Evolutionary conservation across 2,113 vertebrate species (phyloP), one percentile per base, ranked within the genome.

Genomic region (Poicephalus meyeri): DNA sequence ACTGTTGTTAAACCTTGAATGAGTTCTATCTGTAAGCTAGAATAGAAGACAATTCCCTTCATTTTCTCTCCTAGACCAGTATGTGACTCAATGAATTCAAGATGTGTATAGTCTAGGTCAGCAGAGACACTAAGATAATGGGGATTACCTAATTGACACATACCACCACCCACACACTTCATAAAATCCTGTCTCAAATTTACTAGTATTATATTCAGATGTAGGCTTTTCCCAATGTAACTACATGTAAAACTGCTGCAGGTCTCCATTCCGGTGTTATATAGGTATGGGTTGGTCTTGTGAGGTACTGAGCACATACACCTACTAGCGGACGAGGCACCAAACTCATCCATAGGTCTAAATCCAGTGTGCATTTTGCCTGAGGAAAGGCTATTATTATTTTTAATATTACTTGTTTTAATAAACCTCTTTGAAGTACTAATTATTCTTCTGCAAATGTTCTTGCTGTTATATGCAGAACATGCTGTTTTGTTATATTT

Each of bases 131-230:
- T 60, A 24, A 49, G 50, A 93, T 88, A 94, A 91, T 90, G 72
- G 58, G 82, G 93, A 77, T 96, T 83, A 94, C 63, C 76, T 93
- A 94, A 93, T 14, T 94, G 89, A 88, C 85, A 86, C 79, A 90
- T 80, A 78, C 71, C 71, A 88, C 71, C 74, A 69, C 89, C 77
- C 86, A 76, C 71, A 70, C 69, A 82, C 87, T 89, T 86, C 85
- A 89, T 91, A 91, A 95, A 93, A 93, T 58, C 61, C 42, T 39
- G 35, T 73, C 58, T 70, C 41, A 80, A 42, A 73, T 69, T 53
- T 41, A 41, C 55, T 47, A 53, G 25, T 24, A 80, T 49, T 53
- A 33, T 69, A 55, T 80, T 92, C 46, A 87, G 61, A 88, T 88
- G 37, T 15, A 82, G 47, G 21, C 52, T 94, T 85, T 95, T 76